These are phyloP conservation scores for Microtus oregoni DNA, from an alignment of 2,113 vertebrate species.

Conservation along the genomic window DNA sequence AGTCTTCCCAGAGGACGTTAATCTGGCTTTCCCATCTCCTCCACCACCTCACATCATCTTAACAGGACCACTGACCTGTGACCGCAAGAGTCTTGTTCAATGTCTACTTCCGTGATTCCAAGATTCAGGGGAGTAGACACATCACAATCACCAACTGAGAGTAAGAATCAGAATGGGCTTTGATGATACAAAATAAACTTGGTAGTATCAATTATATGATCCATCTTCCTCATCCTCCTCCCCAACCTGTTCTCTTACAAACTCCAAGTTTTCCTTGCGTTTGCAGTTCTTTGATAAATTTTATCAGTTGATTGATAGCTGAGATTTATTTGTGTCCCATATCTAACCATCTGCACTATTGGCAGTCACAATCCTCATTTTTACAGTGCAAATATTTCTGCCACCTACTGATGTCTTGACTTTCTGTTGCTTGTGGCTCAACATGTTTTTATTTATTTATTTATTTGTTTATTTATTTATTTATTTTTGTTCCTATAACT, in stretches of 20 bases:
- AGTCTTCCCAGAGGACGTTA: constrained; percentile 34
- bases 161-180: constrained; percentile 53
- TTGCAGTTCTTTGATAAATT: background rate
- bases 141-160: constrained; percentile 31
- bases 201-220: background rate
- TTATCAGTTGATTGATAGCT: background rate
- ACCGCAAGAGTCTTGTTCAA: constrained; percentile 12
- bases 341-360: background rate
- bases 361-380: background rate
- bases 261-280: constrained; percentile 4
- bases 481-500: background rate
- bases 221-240: background rate
- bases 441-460: background rate
- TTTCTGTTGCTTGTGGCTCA: background rate
- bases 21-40: constrained; percentile 37
- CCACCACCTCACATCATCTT: background rate
- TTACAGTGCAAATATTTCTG: background rate
- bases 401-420: background rate
- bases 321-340: background rate
- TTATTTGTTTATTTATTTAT: background rate
- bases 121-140: background rate
- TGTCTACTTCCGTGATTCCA: constrained; percentile 18
- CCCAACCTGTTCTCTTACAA: background rate
- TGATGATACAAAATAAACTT: constrained; percentile 31
- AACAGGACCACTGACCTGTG: background rate